Evolutionary conservation across 1,140 invertebrate genomes (phyloP).

Genomic region (Radopholus similis): DNA sequence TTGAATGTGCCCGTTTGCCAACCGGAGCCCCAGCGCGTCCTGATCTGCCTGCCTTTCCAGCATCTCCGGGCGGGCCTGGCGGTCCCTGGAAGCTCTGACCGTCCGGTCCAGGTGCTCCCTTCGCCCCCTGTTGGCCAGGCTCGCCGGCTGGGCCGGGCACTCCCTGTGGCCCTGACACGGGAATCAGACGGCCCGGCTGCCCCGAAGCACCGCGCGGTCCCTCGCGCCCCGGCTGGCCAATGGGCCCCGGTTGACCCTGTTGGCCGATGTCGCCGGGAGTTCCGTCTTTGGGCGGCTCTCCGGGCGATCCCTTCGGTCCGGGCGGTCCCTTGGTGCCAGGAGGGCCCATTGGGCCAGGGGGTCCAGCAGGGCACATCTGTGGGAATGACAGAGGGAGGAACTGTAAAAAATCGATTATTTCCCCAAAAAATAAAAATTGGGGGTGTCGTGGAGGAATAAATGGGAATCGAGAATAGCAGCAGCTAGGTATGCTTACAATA

Average conservation of each 20-base stretch:
- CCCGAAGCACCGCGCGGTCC: slow-evolving; percentile 58
- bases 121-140: slow-evolving; percentile 45
- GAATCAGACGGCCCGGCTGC: slow-evolving; percentile 53
- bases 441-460: too few relatives aligned
- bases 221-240: slow-evolving; percentile 53
- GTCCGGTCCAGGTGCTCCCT: slow-evolving; percentile 56
- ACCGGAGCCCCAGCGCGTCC: slow-evolving; percentile 33
- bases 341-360: slow-evolving; percentile 49
- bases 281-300: slow-evolving; percentile 36
- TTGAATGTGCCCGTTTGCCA: too few relatives aligned
- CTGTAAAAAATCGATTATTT: background rate
- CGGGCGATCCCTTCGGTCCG: slow-evolving; percentile 46
- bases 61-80: slow-evolving; percentile 43
- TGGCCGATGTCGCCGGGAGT: slow-evolving; percentile 52
- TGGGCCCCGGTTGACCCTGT: slow-evolving; percentile 57
- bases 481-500: too few relatives aligned
- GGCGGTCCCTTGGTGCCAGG: slow-evolving; percentile 47
- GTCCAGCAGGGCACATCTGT: background rate
- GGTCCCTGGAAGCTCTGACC: slow-evolving; percentile 54
- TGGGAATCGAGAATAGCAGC: too few relatives aligned
- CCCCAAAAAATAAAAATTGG: background rate
- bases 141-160: slow-evolving; percentile 32
- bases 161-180: slow-evolving; percentile 57
- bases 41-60: slow-evolving; percentile 29
- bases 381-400: background rate